Conservation (phyloP, 2,797 vertebrate species). For the Lacerta bilineata region DNA sequence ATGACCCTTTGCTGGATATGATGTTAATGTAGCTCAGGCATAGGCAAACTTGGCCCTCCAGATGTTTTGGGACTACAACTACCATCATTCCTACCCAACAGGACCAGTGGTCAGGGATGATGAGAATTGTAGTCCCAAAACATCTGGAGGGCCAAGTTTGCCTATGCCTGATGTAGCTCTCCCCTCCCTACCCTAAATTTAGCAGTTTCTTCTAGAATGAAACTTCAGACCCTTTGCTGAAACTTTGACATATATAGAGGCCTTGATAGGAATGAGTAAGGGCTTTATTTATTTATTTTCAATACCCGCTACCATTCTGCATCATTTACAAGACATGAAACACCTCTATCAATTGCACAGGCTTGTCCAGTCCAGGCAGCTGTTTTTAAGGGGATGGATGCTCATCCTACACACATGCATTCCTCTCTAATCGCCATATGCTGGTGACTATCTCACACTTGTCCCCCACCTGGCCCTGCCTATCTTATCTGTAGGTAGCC, state of each 20-base stretch:
- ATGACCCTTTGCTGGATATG: background rate
- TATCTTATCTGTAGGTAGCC: background rate
- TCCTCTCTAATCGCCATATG: background rate
- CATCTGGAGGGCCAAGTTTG: too few species aligned
- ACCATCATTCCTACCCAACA: too few species aligned
- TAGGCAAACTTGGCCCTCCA: too few species aligned
- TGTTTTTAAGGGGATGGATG: background rate
- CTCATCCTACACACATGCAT: background rate
- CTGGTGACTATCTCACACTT: background rate
- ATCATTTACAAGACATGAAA: background rate
- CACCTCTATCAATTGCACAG: background rate
- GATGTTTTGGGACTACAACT: too few species aligned
- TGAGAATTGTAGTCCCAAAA: too few species aligned
- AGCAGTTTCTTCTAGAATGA: background rate
- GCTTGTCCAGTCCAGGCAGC: background rate
- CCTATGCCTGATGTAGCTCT: too few species aligned
- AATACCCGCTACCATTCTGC: background rate
- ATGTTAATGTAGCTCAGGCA: background rate
- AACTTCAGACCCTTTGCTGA: background rate
- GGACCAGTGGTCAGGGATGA: too few species aligned
- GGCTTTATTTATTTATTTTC: background rate
- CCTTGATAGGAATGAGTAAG: background rate
- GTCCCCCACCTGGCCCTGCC: background rate
- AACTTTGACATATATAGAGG: background rate
- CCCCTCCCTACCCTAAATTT: background rate